These are phyloP conservation scores for Archilochus colubris DNA, from an alignment of 2,113 vertebrate species.

Conservation along the genomic window DNA sequence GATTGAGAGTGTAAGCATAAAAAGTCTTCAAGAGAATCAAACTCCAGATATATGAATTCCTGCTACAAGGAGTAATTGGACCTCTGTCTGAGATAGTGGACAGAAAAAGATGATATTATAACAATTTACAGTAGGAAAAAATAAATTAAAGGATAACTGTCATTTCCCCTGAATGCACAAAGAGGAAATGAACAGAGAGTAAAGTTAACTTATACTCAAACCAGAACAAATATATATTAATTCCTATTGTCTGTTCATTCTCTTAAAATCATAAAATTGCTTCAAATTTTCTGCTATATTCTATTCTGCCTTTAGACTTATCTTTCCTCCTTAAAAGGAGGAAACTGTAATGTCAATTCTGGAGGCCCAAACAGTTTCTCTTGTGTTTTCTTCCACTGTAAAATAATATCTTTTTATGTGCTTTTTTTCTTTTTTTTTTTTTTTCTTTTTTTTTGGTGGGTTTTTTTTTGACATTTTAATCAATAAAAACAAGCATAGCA, in stretches of 20 bases:
- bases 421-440: no score
- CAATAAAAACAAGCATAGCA: not conserved
- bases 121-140: constrained; percentile 1
- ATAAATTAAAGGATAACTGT: not conserved
- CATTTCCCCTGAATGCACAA: not conserved
- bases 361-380: not conserved
- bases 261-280: not conserved
- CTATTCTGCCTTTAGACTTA: not conserved
- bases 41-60: not conserved
- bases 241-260: not conserved
- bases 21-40: not conserved
- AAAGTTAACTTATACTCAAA: not conserved
- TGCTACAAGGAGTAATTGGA: not conserved
- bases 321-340: not conserved
- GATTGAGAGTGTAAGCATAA: not conserved
- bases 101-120: not conserved
- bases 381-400: not conserved
- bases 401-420: not conserved
- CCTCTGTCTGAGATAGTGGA: not conserved
- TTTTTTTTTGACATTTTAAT: not conserved
- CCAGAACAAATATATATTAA: not conserved
- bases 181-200: not conserved
- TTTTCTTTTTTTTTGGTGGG: no score
- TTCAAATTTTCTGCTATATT: not conserved
- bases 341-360: not conserved